Conservation (phyloP, 1,140 invertebrate species). For the Calliopsis andreniformis region DNA sequence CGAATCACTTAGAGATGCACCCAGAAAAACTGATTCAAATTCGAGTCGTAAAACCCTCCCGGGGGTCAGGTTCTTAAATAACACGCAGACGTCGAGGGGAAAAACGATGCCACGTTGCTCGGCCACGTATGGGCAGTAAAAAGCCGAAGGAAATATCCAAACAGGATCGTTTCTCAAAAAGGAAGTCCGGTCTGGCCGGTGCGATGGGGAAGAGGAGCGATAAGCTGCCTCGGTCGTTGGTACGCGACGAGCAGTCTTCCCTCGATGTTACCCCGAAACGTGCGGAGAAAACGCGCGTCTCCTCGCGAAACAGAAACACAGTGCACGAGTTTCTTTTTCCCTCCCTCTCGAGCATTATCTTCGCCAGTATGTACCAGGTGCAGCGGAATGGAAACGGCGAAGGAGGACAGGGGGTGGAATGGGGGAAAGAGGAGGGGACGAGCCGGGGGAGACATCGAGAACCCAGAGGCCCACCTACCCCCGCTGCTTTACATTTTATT, state of each 20-base stretch:
- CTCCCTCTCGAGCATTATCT: constrained; percentile 48
- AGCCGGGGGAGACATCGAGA: constrained; percentile 38
- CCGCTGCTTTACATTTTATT: constrained; percentile 67
- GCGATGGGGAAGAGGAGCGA: no score
- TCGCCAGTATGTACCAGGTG: constrained; percentile 61
- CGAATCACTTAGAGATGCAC: background rate
- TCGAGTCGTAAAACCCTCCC: background rate
- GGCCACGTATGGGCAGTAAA: background rate
- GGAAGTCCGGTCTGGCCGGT: background rate
- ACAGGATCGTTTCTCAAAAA: background rate
- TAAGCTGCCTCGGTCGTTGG: background rate
- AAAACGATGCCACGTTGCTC: background rate
- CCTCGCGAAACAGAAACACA: constrained; percentile 12
- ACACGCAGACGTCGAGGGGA: background rate
- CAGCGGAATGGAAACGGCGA: constrained; percentile 39
- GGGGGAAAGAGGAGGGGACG: constrained; percentile 16
- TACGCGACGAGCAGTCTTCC: no score
- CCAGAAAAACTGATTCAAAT: background rate
- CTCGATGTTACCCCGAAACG: no score
- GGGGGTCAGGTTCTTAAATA: constrained; percentile 1
- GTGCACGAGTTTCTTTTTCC: constrained; percentile 6
- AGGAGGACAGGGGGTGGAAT: background rate
- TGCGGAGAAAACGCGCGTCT: constrained; percentile 21
- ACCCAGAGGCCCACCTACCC: constrained; percentile 11
- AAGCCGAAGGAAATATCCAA: constrained; percentile 1